phyloP scores from a whole-genome alignment of 1,140 invertebrate species.

The Thereuonema tuberculata region DNA sequence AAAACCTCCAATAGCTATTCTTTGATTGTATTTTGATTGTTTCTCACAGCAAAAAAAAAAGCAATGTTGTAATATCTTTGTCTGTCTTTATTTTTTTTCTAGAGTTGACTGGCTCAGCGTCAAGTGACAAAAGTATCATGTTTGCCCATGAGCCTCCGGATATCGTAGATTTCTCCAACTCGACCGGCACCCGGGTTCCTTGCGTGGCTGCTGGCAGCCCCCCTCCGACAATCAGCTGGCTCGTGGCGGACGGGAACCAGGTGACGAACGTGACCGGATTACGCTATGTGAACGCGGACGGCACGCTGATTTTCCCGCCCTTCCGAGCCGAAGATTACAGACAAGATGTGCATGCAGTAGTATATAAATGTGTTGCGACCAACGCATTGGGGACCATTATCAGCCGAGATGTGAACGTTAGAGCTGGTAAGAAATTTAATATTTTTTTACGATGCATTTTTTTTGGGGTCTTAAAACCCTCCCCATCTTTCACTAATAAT shows the following conservation, averaged over 20 bases:
- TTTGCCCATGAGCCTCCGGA: neutral
- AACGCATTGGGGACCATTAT: slow-evolving; percentile 29
- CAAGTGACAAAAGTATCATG: too few species aligned
- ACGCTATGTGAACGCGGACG: slow-evolving; percentile 21
- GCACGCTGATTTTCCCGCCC: slow-evolving; percentile 30
- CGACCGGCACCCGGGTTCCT: neutral
- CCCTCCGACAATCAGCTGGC: neutral
- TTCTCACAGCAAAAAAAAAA: too few species aligned
- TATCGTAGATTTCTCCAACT: neutral
- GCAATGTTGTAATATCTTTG: too few species aligned
- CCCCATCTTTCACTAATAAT: neutral
- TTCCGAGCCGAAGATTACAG: slow-evolving; percentile 26
- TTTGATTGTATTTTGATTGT: too few species aligned
- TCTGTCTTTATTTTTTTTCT: too few species aligned
- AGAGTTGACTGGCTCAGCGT: too few species aligned
- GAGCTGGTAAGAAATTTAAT: too few species aligned
- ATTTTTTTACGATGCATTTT: too few species aligned
- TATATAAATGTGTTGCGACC: slow-evolving; percentile 27
- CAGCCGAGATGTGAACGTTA: slow-evolving; percentile 27
- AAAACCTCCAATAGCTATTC: too few species aligned
- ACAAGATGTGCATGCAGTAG: slow-evolving; percentile 27
- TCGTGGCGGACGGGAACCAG: neutral
- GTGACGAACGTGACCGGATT: neutral
- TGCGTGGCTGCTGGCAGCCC: neutral
- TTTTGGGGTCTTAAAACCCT: too few species aligned